Evolutionary conservation across 2,113 vertebrate species (phyloP), one percentile per base, ranked within the genome.

Genomic region (Oophaga pumilio): DNA sequence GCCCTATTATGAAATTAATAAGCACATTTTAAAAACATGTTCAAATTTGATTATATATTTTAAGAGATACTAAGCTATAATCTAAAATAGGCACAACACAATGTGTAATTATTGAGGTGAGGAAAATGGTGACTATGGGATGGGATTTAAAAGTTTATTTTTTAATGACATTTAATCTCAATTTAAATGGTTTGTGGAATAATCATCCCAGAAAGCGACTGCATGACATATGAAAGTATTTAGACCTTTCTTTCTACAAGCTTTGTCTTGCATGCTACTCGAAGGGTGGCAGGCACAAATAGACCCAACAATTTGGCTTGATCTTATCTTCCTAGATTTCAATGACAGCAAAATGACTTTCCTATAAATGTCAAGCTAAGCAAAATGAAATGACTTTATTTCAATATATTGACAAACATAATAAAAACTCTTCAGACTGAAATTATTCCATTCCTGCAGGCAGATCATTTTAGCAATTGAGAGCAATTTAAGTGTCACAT

Each of bases 341-440:
- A 76, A 59, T 76, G 86, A 88, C 86, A 88, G 57, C 57, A 56
- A 87, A 88, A 88, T 88, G 57, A 83, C 79, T 88, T 88, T 76
- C 80, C 69, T 88, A 88, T 83, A 88, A 88, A 83, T 88, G 86
- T 88, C 86, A 88, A 88, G 86, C 80, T 83, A 88, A 83, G 80
- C 80, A 88, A 83, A 88, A 83, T 66, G 86, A 88, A 88, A 88
- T 88, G 56, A 88, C 71, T 88, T 88, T 88, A 83, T 88, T 83
- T 83, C 86, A 88, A 88, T 88, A 88, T 88, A 83, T 88, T 88
- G 86, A 71, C 86, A 88, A 87, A 87, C 81, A 88, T 83, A 88
- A 88, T 88, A 88, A 88, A 88, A 88, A 77, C 87, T 88, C 87
- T 88, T 84, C 81, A 84, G 71, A 84, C 71, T 88, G 71, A 88